Conservation (phyloP, 2,888 invertebrate genomes). For the Ptilodon capucinus region DNA sequence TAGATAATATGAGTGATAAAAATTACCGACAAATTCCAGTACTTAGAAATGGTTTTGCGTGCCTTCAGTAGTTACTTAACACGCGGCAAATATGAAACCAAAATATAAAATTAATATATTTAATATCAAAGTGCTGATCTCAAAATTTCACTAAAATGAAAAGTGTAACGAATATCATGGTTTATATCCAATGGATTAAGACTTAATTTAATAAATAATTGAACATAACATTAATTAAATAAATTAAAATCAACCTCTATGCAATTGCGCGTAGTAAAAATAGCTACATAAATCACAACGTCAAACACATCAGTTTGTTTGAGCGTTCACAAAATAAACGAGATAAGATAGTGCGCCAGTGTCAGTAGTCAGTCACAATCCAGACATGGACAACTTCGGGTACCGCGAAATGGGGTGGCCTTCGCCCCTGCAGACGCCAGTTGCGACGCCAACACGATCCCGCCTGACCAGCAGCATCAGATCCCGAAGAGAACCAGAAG, state of each 20-base stretch:
- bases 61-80: too few species aligned
- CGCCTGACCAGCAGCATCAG: slow-evolving; percentile 71
- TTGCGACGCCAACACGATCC: slow-evolving; percentile 52
- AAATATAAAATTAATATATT: too few species aligned
- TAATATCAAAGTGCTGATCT: too few species aligned
- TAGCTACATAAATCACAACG: slow-evolving; percentile 67
- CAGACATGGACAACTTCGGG: slow-evolving; percentile 84
- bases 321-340: slow-evolving; percentile 51
- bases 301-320: slow-evolving; percentile 57
- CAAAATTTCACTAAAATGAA: too few species aligned
- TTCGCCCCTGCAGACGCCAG: slow-evolving; percentile 60
- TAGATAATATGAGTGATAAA: slow-evolving; percentile 10
- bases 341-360: slow-evolving; percentile 67
- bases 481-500: slow-evolving; percentile 72
- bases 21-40: slow-evolving; percentile 9
- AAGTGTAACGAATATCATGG: too few species aligned
- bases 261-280: slow-evolving; percentile 58
- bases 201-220: not conserved
- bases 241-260: slow-evolving; percentile 7
- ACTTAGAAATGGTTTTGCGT: too few species aligned
- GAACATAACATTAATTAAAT: not conserved
- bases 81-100: too few species aligned
- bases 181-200: too few species aligned
- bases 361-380: slow-evolving; percentile 53
- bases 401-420: slow-evolving; percentile 83